Evolutionary conservation across 2,113 vertebrate species (phyloP).

Genomic region (Limnothrissa miodon): DNA sequence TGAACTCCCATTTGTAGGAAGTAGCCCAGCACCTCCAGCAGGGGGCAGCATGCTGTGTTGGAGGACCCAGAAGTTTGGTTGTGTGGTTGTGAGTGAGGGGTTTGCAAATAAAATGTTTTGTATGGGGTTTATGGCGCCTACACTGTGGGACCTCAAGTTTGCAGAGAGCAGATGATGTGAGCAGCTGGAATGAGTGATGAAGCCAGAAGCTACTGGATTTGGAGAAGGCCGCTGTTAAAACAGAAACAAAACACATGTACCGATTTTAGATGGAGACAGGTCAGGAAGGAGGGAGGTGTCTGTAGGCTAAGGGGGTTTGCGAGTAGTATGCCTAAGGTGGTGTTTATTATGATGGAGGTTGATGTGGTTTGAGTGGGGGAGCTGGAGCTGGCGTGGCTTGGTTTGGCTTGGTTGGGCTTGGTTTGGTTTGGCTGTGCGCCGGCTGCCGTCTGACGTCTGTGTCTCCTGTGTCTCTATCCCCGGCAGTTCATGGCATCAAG

Average conservation of each 20-base stretch:
- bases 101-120: background rate
- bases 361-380: slow-evolving; percentile 29
- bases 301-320: background rate
- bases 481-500: slow-evolving; percentile 98
- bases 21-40: background rate
- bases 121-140: background rate
- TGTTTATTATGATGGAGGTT: background rate
- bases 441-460: slow-evolving; percentile 71
- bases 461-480: slow-evolving; percentile 70
- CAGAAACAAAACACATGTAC: background rate
- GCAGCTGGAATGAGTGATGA: background rate
- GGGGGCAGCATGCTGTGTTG: background rate
- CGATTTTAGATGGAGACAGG: background rate
- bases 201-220: background rate
- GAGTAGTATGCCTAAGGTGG: background rate
- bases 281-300: slow-evolving; percentile 1
- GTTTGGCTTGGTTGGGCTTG: slow-evolving; percentile 24
- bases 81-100: background rate
- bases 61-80: background rate
- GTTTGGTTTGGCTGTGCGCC: slow-evolving; percentile 56
- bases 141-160: background rate
- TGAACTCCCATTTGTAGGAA: background rate
- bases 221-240: background rate
- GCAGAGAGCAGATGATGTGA: background rate
- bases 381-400: too few relatives aligned